Percentiles rank a stretch among this genome's conserved stretches.
Conservation (phyloP, 1,140 invertebrate genomes). For the Lepidurus couesii region DNA sequence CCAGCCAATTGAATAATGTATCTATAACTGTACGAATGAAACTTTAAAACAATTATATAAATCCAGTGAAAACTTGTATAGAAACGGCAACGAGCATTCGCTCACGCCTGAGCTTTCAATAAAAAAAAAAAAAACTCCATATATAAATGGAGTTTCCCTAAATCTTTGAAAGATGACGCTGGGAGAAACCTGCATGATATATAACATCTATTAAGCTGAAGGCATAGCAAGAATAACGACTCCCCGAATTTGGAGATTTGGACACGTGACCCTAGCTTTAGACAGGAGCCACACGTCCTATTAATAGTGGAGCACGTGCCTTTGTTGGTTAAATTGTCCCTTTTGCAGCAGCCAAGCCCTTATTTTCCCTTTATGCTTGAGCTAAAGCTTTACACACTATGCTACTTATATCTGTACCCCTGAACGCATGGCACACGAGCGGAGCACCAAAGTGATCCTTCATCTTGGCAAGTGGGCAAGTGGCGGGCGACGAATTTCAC, state of each 20-base stretch:
- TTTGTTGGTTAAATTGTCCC: conserved; percentile 19
- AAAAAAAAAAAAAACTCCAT: too few species aligned
- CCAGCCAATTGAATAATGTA: too few species aligned
- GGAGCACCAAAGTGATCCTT: conserved; percentile 1
- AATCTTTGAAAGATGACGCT: background rate
- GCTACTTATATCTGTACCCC: conserved; percentile 4
- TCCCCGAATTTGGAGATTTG: background rate
- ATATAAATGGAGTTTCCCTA: background rate
- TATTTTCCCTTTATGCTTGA: background rate
- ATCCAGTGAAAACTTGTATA: too few species aligned
- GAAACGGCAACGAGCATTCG: too few species aligned
- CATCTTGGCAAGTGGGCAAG: background rate
- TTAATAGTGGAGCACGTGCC: conserved; percentile 13
- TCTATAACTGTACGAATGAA: too few species aligned
- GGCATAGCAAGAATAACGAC: background rate
- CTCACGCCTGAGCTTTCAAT: too few species aligned
- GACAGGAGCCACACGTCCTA: conserved; percentile 13
- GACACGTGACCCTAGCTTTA: background rate
- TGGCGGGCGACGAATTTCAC: conserved; percentile 8
- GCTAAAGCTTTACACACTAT: conserved; percentile 4
- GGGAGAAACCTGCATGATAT: background rate
- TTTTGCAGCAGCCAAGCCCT: background rate
- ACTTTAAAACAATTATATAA: too few species aligned
- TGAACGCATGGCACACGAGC: background rate
- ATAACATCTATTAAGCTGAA: background rate